Conservation (phyloP, 2,797 vertebrate genomes). For the Brotogeris chrysoptera region DNA sequence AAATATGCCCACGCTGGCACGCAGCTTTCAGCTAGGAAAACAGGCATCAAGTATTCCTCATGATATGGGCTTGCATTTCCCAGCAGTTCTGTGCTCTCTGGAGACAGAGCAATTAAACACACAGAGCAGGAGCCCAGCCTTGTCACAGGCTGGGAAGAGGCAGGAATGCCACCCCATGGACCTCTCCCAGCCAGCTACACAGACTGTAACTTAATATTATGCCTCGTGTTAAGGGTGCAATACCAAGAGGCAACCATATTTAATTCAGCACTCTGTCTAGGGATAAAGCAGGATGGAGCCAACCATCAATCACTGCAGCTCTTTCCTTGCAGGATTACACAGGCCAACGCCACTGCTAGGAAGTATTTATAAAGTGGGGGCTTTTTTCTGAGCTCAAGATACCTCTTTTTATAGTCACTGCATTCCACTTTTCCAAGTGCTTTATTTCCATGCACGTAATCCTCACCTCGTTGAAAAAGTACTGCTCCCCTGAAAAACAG, state of each 20-base stretch:
- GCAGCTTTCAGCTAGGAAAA: not conserved
- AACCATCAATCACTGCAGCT: slow-evolving; percentile 21
- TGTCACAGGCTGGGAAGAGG: not conserved
- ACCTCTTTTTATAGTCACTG: not conserved
- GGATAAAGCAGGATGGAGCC: slow-evolving; percentile 27
- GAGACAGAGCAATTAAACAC: slow-evolving; percentile 11
- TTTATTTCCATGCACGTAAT: not conserved
- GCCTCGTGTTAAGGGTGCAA: not conserved
- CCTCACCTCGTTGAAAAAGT: not conserved
- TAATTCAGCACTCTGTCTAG: not conserved
- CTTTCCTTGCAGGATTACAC: slow-evolving; percentile 11
- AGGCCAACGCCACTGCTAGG: not conserved
- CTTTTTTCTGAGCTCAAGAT: slow-evolving; percentile 5
- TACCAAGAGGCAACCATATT: not conserved
- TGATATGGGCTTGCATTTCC: not conserved
- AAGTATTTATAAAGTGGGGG: slow-evolving; percentile 20
- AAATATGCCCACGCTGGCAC: not conserved
- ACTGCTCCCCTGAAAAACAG: not conserved
- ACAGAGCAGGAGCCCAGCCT: not conserved
- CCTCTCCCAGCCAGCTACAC: not conserved
- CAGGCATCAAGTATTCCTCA: not conserved
- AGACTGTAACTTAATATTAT: not conserved
- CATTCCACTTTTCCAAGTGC: not conserved
- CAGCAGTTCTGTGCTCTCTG: not conserved
- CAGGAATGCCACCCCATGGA: not conserved